Evolutionary conservation across 37 sponge, comb jelly and placozoan genomes (phyloP), one percentile per base, ranked within the genome.

Genomic region (Ephydatia muelleri): DNA sequence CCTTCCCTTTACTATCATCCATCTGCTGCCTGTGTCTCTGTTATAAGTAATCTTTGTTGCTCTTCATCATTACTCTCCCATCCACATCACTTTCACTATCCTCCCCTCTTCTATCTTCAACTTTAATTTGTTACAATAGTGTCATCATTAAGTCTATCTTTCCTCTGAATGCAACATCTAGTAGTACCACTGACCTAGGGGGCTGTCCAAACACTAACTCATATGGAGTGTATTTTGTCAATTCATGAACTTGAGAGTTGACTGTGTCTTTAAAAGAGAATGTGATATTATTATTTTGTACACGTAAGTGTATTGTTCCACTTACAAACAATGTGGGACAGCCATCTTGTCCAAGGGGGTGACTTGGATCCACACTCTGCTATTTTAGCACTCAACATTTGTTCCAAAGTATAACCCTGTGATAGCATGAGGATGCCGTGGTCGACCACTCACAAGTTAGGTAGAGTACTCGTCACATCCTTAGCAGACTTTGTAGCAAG

Each of bases 191-290:
- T 79, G 86, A 75, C 36, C 86, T 67, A 31, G 76, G 75, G 67
- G 73, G 80, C 38, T 87, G 81, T 28, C 82, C 88, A 72, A 87
- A 87, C 48, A 81, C 82, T 49, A 81, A 47, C 76, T 87, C 88
- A 81, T 87, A 87, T 70, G 88, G 88, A 49, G 82, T 81, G 33
- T 34, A 21, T 66, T 80, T 74, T 35, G 82, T 82, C 29, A 82
- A 67, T 31, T 87, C 87, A 77, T 87, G 82, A 25, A 81, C 82
- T 28, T 87, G 82, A 32, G 82, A 82, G 75, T 75, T 87, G 65
- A 87, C 73, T 8, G 77, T 73, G 69, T 87, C 82, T 87, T 33
- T 23, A 70, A 33, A 72, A 84, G 26, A 13, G 3, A 28, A 57
- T 57, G 9, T 57, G 16, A 33, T 14, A 57, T 57, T 57, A 57